Base-by-base conservation (phyloP, 92 coral and sea anemone species). In the Pocillopora grandis region DNA sequence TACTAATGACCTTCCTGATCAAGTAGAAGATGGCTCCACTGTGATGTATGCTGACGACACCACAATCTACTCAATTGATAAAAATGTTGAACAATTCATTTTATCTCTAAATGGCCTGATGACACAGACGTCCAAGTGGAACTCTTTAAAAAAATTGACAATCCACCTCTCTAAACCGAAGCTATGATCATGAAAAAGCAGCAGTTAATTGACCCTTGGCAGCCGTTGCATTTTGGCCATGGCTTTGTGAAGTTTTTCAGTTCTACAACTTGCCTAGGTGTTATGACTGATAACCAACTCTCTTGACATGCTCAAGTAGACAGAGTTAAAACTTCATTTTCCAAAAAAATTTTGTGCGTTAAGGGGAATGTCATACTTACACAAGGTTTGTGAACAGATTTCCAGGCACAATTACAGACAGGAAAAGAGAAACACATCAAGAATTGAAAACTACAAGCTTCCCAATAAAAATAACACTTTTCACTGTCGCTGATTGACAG, bases 101-200 rank as follows among this genome's bases (percentile, higher is more conserved):
- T 62, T n/a, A 78, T 78, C 82, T 62, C 42, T 61, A 31, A 78
- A 61, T 78, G 72, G 37, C 33, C 33, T 78, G 21, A 61, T 78
- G 82, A 13, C 55, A 78, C 82, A 78, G 82, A 78, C 60, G 60
- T 78, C 82, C 62, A 61, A 78, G 82, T 78, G 82, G 82, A 60
- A 7, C 52, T 42, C 52, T 42, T 42, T 42, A 42, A 42, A 42
- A 3, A 42, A 42, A 42, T 42, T 42, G 52, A 42, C 52, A 42
- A 42, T 2, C 52, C 52, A 42, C 52, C 52, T 7, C 8, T 42
- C 52, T 42, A 42, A 42, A 42, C 52, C 52, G 52, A 42, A 42
- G 52, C 52, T 42, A 42, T 7, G 52, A 42, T 42, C 2, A 42
- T 42, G 52, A 42, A 42, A 42, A 42, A 42, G 52, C 52, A 42